These are phyloP conservation scores for Herpetotheres cachinnans DNA, from an alignment of 2,113 vertebrate species.

Conservation along the genomic window DNA sequence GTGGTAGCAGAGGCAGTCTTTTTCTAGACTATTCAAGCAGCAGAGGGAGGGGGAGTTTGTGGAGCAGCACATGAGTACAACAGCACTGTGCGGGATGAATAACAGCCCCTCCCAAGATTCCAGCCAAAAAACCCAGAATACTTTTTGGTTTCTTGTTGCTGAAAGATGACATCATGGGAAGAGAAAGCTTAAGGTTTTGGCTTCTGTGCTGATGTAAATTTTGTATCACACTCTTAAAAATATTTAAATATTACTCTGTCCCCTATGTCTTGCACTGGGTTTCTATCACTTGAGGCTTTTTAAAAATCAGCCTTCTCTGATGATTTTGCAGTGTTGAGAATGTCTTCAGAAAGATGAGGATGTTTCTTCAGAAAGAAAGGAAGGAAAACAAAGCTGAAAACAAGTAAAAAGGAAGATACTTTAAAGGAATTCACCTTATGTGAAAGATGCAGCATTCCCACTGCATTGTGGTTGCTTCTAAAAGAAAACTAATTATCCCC, in stretches of 20 bases:
- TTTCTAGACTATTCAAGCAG: neutral
- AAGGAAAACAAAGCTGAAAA: neutral
- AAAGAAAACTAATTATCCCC: neutral
- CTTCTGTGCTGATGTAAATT: neutral
- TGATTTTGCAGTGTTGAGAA: neutral
- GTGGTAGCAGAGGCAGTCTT: neutral
- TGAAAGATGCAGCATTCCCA: neutral
- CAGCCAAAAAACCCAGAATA: neutral
- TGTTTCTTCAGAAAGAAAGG: neutral
- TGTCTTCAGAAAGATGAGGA: neutral
- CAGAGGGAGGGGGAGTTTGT: neutral
- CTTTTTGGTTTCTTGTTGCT: neutral
- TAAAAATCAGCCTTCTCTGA: neutral
- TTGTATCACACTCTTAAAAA: neutral
- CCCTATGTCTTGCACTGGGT: neutral
- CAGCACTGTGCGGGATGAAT: accelerated
- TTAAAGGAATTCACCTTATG: neutral
- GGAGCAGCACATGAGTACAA: neutral
- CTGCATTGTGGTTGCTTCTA: neutral
- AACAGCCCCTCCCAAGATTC: neutral
- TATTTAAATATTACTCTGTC: neutral
- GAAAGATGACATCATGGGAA: neutral
- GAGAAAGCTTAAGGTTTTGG: neutral
- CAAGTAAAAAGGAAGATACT: neutral
- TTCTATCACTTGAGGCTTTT: neutral